A percentile compares a stretch with the other conserved stretches of the same genome.
phyloP scores from a whole-genome alignment of 2,113 vertebrate species.

The Oenanthe melanoleuca region DNA sequence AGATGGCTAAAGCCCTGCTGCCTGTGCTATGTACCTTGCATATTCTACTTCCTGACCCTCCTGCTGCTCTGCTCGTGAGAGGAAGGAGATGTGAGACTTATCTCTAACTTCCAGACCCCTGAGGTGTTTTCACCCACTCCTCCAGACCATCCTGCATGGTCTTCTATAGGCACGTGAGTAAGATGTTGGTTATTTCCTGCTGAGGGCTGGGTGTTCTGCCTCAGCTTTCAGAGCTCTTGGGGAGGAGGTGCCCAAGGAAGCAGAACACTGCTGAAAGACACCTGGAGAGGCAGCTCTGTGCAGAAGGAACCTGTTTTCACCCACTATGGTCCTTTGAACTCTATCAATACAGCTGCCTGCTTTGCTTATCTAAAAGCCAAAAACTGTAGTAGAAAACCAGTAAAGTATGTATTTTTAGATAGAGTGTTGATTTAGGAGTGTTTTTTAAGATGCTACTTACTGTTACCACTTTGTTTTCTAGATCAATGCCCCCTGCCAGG shows the following conservation, averaged over 20 bases:
- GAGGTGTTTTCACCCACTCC: rapidly evolving
- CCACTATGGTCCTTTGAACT: background rate
- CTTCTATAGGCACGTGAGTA: background rate
- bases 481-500: slow-evolving; percentile 90
- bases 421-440: background rate
- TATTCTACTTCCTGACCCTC: background rate
- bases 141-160: background rate
- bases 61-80: background rate
- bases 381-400: background rate
- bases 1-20: background rate
- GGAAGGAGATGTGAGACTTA: background rate
- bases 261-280: background rate
- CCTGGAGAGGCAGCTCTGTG: background rate
- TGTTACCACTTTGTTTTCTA: slow-evolving; percentile 87
- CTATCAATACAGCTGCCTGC: background rate
- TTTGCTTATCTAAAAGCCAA: background rate
- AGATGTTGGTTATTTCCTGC: background rate
- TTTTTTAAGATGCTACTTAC: slow-evolving; percentile 75
- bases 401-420: background rate
- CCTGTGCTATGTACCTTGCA: rapidly evolving
- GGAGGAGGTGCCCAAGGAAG: background rate
- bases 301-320: background rate
- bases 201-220: background rate
- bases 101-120: background rate
- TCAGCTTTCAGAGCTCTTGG: background rate